Conservation (phyloP, 2,113 vertebrate species). For the Crotophaga sulcirostris region DNA sequence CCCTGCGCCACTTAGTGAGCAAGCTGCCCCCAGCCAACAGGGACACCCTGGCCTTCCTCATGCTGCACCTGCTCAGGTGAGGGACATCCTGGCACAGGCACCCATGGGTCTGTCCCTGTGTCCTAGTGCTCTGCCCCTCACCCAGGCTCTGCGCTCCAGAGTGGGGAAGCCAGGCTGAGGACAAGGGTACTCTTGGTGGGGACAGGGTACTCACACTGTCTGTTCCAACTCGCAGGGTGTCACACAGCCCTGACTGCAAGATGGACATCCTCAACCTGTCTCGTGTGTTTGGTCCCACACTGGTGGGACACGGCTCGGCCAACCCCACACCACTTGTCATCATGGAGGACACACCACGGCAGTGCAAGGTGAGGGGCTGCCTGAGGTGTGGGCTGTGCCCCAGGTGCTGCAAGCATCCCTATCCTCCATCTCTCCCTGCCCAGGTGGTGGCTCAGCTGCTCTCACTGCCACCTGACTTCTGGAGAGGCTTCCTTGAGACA, state of each 20-base stretch:
- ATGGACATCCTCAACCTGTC: slow-evolving; percentile 85
- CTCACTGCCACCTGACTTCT: slow-evolving; percentile 76
- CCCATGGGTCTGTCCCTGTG: not conserved
- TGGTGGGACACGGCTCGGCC: slow-evolving; percentile 80
- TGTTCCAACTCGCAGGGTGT: slow-evolving; percentile 52
- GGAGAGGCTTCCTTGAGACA: slow-evolving; percentile 63
- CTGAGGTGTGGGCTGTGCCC: accelerated
- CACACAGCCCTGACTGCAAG: slow-evolving; percentile 76
- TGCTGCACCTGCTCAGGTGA: slow-evolving; percentile 80
- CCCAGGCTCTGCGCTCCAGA: not conserved
- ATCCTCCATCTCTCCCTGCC: not conserved
- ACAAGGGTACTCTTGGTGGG: not conserved
- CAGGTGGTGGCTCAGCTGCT: slow-evolving; percentile 82
- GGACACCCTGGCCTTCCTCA: slow-evolving; percentile 85
- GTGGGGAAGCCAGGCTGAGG: accelerated
- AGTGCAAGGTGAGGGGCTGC: slow-evolving; percentile 75
- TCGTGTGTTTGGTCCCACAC: slow-evolving; percentile 84
- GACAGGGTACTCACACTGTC: accelerated
- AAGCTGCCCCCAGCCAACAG: slow-evolving; percentile 81
- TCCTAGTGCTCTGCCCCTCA: not conserved
- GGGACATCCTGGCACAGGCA: accelerated
- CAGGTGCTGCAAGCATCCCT: accelerated
- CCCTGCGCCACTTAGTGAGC: slow-evolving; percentile 70
- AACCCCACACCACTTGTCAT: slow-evolving; percentile 80
- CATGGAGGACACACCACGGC: slow-evolving; percentile 81